Percentiles rank a stretch among this genome's conserved stretches.
These are phyloP conservation scores for Leucophenga montana DNA, from an alignment of 2,888 invertebrate genomes.

Conservation along the genomic window DNA sequence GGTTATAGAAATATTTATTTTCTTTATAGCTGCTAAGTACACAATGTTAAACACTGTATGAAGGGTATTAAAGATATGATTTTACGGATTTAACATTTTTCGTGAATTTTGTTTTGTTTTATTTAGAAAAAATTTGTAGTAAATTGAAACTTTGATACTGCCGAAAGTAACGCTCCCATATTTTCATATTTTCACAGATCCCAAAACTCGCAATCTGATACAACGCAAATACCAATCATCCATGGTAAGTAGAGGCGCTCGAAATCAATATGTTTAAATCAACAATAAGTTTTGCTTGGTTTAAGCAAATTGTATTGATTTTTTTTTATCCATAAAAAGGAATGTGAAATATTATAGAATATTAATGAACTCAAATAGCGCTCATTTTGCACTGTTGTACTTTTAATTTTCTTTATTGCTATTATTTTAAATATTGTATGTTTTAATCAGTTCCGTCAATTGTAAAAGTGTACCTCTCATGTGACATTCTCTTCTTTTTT, in stretches of 20 bases:
- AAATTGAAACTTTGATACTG: too few relatives aligned
- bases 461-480: slow-evolving; percentile 47
- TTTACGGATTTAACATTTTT: too few relatives aligned
- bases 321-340: slow-evolving; percentile 32
- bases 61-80: too few relatives aligned
- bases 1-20: too few relatives aligned
- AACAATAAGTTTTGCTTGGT: slow-evolving; percentile 13
- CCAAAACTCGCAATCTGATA: slow-evolving; percentile 95
- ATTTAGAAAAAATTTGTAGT: too few relatives aligned
- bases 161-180: too few relatives aligned
- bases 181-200: slow-evolving; percentile 82
- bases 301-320: background rate
- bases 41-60: too few relatives aligned
- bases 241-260: slow-evolving; percentile 88
- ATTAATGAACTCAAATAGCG: background rate
- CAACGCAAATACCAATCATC: slow-evolving; percentile 98
- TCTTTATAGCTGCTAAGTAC: too few relatives aligned
- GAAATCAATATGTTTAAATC: background rate
- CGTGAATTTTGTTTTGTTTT: too few relatives aligned
- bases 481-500: slow-evolving; percentile 51
- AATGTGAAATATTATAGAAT: background rate
- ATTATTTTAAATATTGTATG: slow-evolving; percentile 11
- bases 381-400: slow-evolving; percentile 16
- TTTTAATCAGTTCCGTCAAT: slow-evolving; percentile 13
- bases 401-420: slow-evolving; percentile 5